Conservation (phyloP, 1,140 invertebrate genomes). For the Ganaspis sp. region DNA sequence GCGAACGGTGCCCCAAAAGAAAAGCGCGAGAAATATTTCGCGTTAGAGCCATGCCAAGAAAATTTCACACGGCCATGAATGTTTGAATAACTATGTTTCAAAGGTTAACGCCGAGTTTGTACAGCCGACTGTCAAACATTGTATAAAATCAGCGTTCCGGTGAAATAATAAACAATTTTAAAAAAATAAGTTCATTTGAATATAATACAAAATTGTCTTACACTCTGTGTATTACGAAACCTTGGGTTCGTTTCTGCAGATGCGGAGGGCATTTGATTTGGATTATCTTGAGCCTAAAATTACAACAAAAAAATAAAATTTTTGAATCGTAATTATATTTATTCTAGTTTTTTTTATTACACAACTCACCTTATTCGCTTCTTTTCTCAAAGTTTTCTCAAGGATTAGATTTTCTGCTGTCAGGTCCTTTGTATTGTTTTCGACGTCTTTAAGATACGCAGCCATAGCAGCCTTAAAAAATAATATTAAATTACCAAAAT, state of each 20-base stretch:
- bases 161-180: too few relatives aligned
- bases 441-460: slow-evolving; percentile 88
- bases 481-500: not conserved
- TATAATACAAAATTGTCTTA: slow-evolving; percentile 29
- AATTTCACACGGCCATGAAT: too few relatives aligned
- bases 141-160: too few relatives aligned
- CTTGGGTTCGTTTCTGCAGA: slow-evolving; percentile 49
- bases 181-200: too few relatives aligned
- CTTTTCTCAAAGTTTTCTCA: slow-evolving; percentile 57
- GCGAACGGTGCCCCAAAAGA: too few relatives aligned
- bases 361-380: slow-evolving; percentile 42
- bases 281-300: slow-evolving; percentile 47
- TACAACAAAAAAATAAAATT: slow-evolving; percentile 33
- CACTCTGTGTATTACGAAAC: slow-evolving; percentile 10
- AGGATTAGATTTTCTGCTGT: slow-evolving; percentile 77
- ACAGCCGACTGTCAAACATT: too few relatives aligned
- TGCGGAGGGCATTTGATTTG: slow-evolving; percentile 50
- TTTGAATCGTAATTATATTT: not conserved
- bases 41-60: too few relatives aligned
- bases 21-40: too few relatives aligned
- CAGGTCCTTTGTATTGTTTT: slow-evolving; percentile 83
- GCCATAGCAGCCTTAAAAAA: slow-evolving; percentile 83
- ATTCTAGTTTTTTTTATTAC: not conserved
- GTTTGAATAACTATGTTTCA: too few relatives aligned
- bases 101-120: too few relatives aligned